Evolutionary conservation across 2,888 invertebrate species (phyloP).

Genomic region (Andrena camellia): DNA sequence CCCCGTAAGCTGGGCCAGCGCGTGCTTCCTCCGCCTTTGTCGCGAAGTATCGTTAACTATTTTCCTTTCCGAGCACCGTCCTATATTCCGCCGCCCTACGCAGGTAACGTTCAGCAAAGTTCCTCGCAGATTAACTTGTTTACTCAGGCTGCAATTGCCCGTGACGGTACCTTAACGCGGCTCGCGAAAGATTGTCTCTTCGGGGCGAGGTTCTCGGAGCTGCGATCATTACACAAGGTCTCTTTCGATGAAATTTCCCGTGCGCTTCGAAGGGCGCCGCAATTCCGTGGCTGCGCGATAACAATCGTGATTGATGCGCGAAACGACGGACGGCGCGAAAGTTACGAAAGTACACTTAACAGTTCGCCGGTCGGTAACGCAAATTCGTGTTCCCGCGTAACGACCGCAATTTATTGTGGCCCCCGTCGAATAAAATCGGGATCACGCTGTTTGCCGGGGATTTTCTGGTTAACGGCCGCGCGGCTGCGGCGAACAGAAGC

Average conservation of each 20-base stretch:
- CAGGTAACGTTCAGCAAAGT: too few species aligned
- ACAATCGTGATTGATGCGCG: conserved; percentile 12
- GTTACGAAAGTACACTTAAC: conserved; percentile 13
- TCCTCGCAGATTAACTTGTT: too few species aligned
- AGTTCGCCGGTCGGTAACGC: conserved; percentile 31
- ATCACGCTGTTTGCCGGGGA: conserved; percentile 16
- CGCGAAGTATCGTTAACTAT: conserved; percentile 13
- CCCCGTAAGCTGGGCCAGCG: background rate
- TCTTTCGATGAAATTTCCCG: background rate
- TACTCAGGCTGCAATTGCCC: too few species aligned
- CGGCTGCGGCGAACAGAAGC: conserved; percentile 14
- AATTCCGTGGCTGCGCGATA: conserved; percentile 10
- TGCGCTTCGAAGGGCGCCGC: background rate
- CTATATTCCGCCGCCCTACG: too few species aligned
- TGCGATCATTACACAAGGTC: too few species aligned
- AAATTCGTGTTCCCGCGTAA: conserved; percentile 38
- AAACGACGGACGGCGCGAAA: conserved; percentile 2
- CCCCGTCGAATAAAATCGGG: conserved; percentile 29
- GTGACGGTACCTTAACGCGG: too few species aligned
- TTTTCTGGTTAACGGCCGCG: conserved; percentile 10
- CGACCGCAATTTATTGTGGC: conserved; percentile 17
- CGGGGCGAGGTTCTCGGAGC: too few species aligned
- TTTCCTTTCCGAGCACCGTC: too few species aligned
- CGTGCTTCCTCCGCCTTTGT: background rate
- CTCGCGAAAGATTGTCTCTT: too few species aligned